A percentile compares a stretch with the other conserved stretches of the same genome.
Conservation (phyloP, 2,888 invertebrate species). For the Sthenelais limicola region DNA sequence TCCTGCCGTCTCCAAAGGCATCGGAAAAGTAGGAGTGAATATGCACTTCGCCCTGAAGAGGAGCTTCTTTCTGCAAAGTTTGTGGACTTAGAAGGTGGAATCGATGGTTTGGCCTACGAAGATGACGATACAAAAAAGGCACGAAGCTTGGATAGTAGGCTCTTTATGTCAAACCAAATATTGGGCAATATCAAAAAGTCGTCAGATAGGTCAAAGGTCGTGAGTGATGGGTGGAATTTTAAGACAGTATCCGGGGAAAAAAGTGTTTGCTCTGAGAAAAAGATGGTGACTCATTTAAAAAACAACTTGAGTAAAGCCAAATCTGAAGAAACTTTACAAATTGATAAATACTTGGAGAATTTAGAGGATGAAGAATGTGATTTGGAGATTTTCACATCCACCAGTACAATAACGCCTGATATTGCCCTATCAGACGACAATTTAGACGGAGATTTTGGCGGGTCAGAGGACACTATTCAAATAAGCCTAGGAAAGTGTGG, state of each 20-base stretch:
- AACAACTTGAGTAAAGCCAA: constrained; percentile 4
- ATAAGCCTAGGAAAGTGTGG: no score
- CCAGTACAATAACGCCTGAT: constrained; percentile 28
- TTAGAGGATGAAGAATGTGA: constrained; percentile 13
- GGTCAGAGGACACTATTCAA: no score
- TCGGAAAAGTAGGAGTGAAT: no score
- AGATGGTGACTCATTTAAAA: no score
- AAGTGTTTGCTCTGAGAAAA: no score
- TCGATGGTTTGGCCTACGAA: constrained; percentile 13
- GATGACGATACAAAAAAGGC: not conserved
- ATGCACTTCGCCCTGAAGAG: not conserved
- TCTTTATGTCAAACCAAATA: constrained; percentile 32
- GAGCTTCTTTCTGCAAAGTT: constrained; percentile 19
- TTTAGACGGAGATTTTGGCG: constrained; percentile 14
- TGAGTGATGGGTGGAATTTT: no score
- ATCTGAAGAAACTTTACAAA: constrained; percentile 19
- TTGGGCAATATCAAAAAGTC: not conserved
- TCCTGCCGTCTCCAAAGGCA: no score
- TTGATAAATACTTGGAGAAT: constrained; percentile 24
- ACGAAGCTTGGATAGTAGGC: constrained; percentile 21
- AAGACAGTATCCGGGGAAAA: no score
- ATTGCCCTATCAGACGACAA: constrained; percentile 29
- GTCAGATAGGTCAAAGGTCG: not conserved
- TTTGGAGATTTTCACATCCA: constrained; percentile 17
- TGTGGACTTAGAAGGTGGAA: constrained; percentile 16